phyloP scores from a whole-genome alignment of 2,888 invertebrate species.

The Chelonus formosanus region DNA sequence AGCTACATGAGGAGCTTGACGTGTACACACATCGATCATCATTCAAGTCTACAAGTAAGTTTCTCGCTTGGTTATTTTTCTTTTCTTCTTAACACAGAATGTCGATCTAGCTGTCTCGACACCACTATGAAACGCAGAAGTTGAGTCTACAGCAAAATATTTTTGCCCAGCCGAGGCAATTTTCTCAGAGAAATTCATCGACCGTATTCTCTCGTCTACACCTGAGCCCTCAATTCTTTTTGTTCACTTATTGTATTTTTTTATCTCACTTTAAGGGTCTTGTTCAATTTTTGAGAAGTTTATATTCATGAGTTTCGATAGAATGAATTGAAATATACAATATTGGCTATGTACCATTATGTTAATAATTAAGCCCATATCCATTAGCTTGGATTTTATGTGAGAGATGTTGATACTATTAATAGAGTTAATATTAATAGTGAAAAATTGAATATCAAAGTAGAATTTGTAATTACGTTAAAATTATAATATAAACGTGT shows the following conservation, averaged over 20 bases:
- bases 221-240: constrained; percentile 46
- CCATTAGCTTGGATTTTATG: too few species aligned
- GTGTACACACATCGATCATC: constrained; percentile 40
- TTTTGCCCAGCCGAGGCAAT: constrained; percentile 43
- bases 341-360: too few species aligned
- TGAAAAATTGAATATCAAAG: too few species aligned
- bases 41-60: constrained; percentile 33
- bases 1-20: constrained; percentile 24
- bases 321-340: too few species aligned
- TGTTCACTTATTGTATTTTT: constrained; percentile 1
- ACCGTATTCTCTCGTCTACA: constrained; percentile 44
- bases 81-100: constrained; percentile 17
- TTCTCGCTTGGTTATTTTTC: constrained; percentile 26
- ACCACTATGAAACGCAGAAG: constrained; percentile 8
- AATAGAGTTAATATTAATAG: too few species aligned
- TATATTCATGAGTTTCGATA: not conserved
- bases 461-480: too few species aligned
- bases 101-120: constrained; percentile 25
- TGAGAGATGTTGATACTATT: too few species aligned
- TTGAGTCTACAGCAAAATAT: constrained; percentile 36
- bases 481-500: too few species aligned
- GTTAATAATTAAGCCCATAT: too few species aligned
- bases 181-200: constrained; percentile 49
- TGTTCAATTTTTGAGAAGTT: constrained; percentile 9
- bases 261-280: constrained; percentile 1